Conservation (phyloP, 2,797 vertebrate species). For the Pseudomugil tenellus region DNA sequence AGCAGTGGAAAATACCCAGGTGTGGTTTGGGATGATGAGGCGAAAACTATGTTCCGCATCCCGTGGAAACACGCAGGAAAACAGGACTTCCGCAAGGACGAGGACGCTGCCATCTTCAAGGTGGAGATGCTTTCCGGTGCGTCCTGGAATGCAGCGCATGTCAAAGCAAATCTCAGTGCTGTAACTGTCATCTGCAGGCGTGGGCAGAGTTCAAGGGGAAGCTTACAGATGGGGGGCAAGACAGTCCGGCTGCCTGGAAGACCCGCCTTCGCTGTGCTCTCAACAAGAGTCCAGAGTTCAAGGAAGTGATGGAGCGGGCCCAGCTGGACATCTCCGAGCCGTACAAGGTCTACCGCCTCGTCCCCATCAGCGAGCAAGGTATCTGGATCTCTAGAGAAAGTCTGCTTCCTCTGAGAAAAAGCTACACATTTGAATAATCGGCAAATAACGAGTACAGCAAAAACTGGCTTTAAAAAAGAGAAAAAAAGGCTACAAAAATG, state of each 20-base stretch:
- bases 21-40: slow-evolving; percentile 86
- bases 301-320: slow-evolving; percentile 83
- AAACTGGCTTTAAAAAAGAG: too few species aligned
- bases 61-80: slow-evolving; percentile 94
- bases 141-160: neutral
- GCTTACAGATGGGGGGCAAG: slow-evolving; percentile 59
- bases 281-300: slow-evolving; percentile 91
- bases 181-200: slow-evolving; percentile 63
- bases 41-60: slow-evolving; percentile 90
- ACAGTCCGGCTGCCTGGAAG: slow-evolving; percentile 88
- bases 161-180: neutral
- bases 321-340: slow-evolving; percentile 90
- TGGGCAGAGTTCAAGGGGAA: slow-evolving; percentile 91
- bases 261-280: slow-evolving; percentile 92
- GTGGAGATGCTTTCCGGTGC: slow-evolving; percentile 40
- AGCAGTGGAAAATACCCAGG: slow-evolving; percentile 85
- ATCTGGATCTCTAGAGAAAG: slow-evolving; percentile 6
- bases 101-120: slow-evolving; percentile 92
- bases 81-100: slow-evolving; percentile 90
- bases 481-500: too few species aligned
- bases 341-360: slow-evolving; percentile 91
- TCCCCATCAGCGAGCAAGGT: slow-evolving; percentile 84
- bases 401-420: too few species aligned
- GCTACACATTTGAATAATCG: too few species aligned
- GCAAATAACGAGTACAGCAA: too few species aligned